Conservation (phyloP, 2,888 invertebrate genomes). For the Pseudanteris insignis region DNA sequence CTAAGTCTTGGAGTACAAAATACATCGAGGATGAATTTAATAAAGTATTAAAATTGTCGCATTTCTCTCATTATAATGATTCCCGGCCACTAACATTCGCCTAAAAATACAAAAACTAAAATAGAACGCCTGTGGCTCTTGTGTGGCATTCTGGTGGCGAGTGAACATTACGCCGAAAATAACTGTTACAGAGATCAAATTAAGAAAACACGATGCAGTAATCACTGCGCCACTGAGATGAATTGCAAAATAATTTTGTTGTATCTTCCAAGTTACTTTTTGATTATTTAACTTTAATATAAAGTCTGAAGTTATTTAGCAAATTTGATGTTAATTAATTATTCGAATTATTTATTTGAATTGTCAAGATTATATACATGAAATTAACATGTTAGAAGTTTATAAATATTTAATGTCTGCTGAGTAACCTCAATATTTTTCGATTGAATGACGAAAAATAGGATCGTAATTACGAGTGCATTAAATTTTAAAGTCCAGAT, state of each 20-base stretch:
- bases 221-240: slow-evolving; percentile 11
- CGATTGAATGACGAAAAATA: no score
- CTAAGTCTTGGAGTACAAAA: slow-evolving; percentile 8
- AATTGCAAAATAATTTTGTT: slow-evolving; percentile 4
- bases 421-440: no score
- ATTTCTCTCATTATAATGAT: slow-evolving; percentile 34
- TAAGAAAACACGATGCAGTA: slow-evolving; percentile 15
- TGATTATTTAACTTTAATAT: no score
- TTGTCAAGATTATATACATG: no score
- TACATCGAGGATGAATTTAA: slow-evolving; percentile 21
- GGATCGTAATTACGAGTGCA: no score
- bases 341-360: no score
- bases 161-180: slow-evolving; percentile 56
- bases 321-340: no score
- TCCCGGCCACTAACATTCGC: slow-evolving; percentile 40
- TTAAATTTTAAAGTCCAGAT: no score
- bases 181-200: slow-evolving; percentile 46
- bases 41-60: slow-evolving; percentile 23
- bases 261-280: not conserved
- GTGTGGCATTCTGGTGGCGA: slow-evolving; percentile 54
- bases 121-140: slow-evolving; percentile 52
- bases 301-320: no score
- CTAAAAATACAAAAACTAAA: slow-evolving; percentile 54
- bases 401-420: no score
- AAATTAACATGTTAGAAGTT: not conserved